Conservation (phyloP, 1,140 invertebrate species). For the Ectropis grisescens region DNA sequence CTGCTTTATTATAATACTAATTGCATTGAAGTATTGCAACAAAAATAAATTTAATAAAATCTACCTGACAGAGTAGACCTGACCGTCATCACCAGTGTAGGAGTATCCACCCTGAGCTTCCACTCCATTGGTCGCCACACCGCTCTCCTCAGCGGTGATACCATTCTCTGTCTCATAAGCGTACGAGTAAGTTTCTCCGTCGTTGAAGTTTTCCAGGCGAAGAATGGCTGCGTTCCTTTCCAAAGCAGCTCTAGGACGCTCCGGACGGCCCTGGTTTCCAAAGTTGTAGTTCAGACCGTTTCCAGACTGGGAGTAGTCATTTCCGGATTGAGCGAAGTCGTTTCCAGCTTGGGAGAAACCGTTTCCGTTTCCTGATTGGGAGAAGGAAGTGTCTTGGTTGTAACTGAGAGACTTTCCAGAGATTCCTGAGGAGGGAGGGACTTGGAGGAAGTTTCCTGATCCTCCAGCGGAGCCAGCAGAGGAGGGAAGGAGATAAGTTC, state of each 20-base stretch:
- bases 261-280: constrained; percentile 10
- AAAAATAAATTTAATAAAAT: no score
- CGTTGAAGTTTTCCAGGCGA: constrained; percentile 33
- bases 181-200: constrained; percentile 48
- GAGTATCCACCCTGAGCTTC: constrained; percentile 42
- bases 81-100: constrained; percentile 75
- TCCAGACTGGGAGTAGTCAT: background rate
- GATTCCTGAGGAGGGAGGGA: no score
- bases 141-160: constrained; percentile 45
- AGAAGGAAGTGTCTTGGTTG: background rate
- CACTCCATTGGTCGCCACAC: constrained; percentile 48
- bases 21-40: no score
- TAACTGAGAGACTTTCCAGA: constrained; percentile 3
- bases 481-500: constrained; percentile 73
- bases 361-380: background rate
- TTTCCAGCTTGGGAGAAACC: background rate
- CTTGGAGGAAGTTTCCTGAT: constrained; percentile 38
- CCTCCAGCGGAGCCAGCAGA: constrained; percentile 66
- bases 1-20: no score
- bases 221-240: constrained; percentile 52
- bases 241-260: constrained; percentile 38
- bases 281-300: background rate
- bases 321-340: background rate
- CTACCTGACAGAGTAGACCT: constrained; percentile 46
- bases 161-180: constrained; percentile 56